Evolutionary conservation across 2,113 vertebrate species (phyloP), one percentile per base, ranked within the genome.

Genomic region (Prochilodus magdalenae): DNA sequence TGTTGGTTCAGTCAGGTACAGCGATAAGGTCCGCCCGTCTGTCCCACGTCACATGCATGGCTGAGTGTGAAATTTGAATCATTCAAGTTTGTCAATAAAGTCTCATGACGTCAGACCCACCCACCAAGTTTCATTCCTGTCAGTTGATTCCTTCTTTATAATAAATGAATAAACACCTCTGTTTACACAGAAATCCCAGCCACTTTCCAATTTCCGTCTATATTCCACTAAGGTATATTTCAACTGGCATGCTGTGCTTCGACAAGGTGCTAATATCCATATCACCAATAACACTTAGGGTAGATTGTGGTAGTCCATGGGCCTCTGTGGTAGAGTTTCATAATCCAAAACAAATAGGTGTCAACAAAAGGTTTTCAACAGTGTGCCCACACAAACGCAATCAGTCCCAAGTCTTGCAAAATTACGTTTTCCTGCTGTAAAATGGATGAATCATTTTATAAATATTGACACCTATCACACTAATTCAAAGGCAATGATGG

Each of bases 391-490:
- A 69, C 40, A 82, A 60, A 70, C 14, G 55, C 49, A 20, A 51
- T 70, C 40, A 6, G n/a, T 74, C n/a, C 29, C 6, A 62, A 44
- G n/a, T 4, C 20, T 60, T 4, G n/a, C 57, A 62, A 40, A 62
- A 13, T 60, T 29, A 75, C 73, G 40, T 75, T 24, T 36, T 77
- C 40, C 55, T 53, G 57, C 62, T 77, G 65, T 77, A 77, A 73
- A 77, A 72, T 24, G 74, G 40, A 63, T 83, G 20, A 33, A 36
- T 55, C 66, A 62, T 73, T 65, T 40, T 55, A 63, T 36, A 76
- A 77, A 82, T 77, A 82, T 77, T 72, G 81, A 83, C 74, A 83
- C 27, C 71, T 83, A 2, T n/a, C 40, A 63, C 74, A 77, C 73
- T 72, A 27, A 74, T 67, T 84, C 67, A 84, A 87, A 69, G 30